Base-by-base conservation (phyloP, 2,888 invertebrate species). In the Drosophila neonasuta region DNA sequence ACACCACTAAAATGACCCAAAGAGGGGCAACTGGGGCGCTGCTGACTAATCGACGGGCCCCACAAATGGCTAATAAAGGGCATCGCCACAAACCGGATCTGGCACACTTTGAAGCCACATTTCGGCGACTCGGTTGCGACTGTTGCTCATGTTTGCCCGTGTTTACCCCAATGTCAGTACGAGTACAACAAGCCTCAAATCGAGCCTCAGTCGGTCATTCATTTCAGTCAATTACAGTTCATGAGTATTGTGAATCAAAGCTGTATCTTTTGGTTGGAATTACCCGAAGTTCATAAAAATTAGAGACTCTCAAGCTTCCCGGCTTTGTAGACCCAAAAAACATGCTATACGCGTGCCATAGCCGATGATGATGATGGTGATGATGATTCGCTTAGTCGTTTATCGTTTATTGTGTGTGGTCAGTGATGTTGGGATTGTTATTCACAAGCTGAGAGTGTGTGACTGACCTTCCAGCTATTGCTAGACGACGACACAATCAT, bases 211-310 rank as follows among this genome's bases (percentile, higher is more conserved):
- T 71, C 57, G 49, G 55, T 80, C 61, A 51, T 49, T 77, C 63
- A 44, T 50, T 60, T 64, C 20, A 49, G 51, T 69, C 69, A 55
- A 36, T 8, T 48, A 42, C 45, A 60, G 46, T 70, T 66, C 39
- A 46, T 66, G 52, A 48, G 36, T 48, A 29, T 24, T 63, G 50
- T 72, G 69, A 79, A 61, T 84, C 69, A 66, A 67, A 60, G 62
- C 36, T 67, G 56, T 67, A 66, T 46, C 30, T 59, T 51, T 51
- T 5, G 45, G 54, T 70, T 36, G 85, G 87, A 80, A 80, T 84
- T 82, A 84, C 83, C 87, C 87, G 74, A 85, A 85, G 87, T 80
- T 85, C 82, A 80, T 65, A 68, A 71, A 71, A 87, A 82, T 82
- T 74, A 71, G 69, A 32, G 57, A 67, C 78, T 77, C 60, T 77